Evolutionary conservation across 2,113 vertebrate genomes (phyloP).

Genomic region (Pomatorhinus ruficollis): DNA sequence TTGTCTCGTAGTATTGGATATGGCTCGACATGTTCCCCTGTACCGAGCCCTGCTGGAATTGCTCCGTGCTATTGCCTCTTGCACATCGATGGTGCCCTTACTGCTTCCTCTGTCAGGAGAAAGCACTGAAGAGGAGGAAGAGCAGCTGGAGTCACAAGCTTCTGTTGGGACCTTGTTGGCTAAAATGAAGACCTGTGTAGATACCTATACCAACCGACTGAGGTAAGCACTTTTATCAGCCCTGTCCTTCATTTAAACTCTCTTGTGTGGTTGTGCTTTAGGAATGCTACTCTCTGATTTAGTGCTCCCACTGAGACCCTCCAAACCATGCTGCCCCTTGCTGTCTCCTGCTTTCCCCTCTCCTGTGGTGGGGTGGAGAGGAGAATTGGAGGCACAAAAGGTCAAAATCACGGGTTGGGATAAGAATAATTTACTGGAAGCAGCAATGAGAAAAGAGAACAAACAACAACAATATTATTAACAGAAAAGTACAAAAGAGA

Average conservation of each 20-base stretch:
- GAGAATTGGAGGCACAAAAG: background rate
- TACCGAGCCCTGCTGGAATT: constrained; percentile 93
- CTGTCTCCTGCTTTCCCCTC: background rate
- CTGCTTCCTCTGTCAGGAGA: constrained; percentile 90
- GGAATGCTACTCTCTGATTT: background rate
- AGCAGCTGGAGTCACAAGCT: constrained; percentile 87
- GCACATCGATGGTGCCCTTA: constrained; percentile 89
- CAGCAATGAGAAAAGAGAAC: background rate
- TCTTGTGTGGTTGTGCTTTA: background rate
- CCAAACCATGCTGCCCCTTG: rapidly evolving
- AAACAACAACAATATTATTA: background rate
- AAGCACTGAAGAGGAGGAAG: constrained; percentile 85
- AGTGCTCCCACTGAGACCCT: no score
- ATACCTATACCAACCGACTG: constrained; percentile 96
- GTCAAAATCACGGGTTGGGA: rapidly evolving
- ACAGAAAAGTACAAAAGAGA: background rate
- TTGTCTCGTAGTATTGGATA: constrained; percentile 86
- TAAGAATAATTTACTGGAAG: background rate
- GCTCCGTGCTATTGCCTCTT: constrained; percentile 93
- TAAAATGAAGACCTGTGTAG: constrained; percentile 99
- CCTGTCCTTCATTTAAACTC: background rate
- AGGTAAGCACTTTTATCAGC: constrained; percentile 69
- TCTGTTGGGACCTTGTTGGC: constrained; percentile 95
- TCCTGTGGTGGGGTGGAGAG: background rate
- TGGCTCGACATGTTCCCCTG: constrained; percentile 96